These are phyloP conservation scores for Benthosema pterotum DNA, from an alignment of 2,797 vertebrate genomes.

Conservation along the genomic window DNA sequence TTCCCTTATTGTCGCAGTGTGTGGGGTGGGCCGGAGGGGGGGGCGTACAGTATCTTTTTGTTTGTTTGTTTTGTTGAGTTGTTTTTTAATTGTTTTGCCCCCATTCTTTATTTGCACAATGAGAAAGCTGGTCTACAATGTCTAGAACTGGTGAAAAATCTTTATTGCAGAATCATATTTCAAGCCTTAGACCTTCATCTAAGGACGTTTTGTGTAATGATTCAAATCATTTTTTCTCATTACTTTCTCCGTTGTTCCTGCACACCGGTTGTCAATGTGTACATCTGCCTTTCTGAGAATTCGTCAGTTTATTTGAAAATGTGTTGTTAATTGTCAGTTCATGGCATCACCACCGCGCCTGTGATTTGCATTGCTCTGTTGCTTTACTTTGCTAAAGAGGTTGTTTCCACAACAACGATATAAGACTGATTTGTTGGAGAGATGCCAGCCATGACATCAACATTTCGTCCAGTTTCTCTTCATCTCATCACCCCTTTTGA, in stretches of 20 bases:
- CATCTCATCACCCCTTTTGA: conserved; percentile 20
- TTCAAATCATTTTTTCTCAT: too few species aligned
- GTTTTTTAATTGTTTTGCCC: background rate
- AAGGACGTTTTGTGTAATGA: too few species aligned
- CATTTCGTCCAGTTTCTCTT: conserved; percentile 11
- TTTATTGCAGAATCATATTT: too few species aligned
- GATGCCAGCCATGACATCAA: conserved; percentile 51
- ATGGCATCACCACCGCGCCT: conserved; percentile 40
- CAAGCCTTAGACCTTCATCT: too few species aligned
- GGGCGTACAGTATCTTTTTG: conserved; percentile 7
- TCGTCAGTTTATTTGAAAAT: background rate
- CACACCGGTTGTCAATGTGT: background rate
- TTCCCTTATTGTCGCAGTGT: conserved; percentile 7
- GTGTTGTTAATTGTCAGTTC: conserved; percentile 4
- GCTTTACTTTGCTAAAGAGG: conserved; percentile 16
- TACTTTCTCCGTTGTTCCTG: too few species aligned
- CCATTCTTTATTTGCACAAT: background rate
- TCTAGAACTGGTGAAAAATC: too few species aligned
- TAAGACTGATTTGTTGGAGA: conserved; percentile 11
- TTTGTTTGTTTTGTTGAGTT: too few species aligned
- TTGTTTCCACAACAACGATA: conserved; percentile 22
- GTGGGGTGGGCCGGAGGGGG: conserved; percentile 6
- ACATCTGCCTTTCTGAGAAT: background rate
- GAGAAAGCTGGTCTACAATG: too few species aligned
- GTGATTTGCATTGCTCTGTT: background rate